Evolutionary conservation across 2,113 vertebrate species (phyloP).

Genomic region (Gallinago jamesoni): DNA sequence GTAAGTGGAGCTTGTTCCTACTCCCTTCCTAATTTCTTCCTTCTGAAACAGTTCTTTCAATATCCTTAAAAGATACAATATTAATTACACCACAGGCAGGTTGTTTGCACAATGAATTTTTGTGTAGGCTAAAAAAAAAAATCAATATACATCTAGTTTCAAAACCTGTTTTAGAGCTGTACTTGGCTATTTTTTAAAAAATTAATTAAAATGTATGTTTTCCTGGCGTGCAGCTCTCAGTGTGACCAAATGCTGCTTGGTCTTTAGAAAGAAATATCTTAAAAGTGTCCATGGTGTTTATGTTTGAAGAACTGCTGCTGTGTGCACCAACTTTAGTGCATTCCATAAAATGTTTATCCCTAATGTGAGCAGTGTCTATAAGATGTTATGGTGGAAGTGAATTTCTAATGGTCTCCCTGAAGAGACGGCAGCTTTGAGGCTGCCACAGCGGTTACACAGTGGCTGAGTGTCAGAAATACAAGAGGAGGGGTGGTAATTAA

Average conservation of each 20-base stretch:
- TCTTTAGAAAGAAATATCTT: background rate
- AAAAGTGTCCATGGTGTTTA: constrained; percentile 5
- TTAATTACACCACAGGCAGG: background rate
- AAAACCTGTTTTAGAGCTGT: background rate
- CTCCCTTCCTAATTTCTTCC: background rate
- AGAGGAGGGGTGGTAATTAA: background rate
- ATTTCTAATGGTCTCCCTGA: constrained; percentile 14
- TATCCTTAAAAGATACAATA: background rate
- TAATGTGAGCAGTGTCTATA: background rate
- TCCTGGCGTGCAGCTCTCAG: background rate
- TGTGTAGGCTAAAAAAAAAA: background rate
- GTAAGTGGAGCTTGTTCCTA: accelerated
- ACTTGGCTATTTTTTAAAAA: background rate
- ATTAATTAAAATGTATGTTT: background rate
- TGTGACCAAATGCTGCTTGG: background rate
- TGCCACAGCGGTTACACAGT: background rate
- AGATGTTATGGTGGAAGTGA: constrained; percentile 1
- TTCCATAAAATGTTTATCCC: constrained; percentile 52
- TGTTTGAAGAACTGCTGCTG: constrained; percentile 29
- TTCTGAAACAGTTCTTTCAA: background rate
- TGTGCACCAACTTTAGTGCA: constrained; percentile 13
- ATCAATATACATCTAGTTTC: background rate
- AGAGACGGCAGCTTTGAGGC: background rate
- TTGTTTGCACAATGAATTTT: background rate
- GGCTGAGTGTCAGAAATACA: background rate